Percentiles rank a stretch among this genome's conserved stretches.
Conservation (phyloP, 2,888 invertebrate species). For the Eilema depressum region DNA sequence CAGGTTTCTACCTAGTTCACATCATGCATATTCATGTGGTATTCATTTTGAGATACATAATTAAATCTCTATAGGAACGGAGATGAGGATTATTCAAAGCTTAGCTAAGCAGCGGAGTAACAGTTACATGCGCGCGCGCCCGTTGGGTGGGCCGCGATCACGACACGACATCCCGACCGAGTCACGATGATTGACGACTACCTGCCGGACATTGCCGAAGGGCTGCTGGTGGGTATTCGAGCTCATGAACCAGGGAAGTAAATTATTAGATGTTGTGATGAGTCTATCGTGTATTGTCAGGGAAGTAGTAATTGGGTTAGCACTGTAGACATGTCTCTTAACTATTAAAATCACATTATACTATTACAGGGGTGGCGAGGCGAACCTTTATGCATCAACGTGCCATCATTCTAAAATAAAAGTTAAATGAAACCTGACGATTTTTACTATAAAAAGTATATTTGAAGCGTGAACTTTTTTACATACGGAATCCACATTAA, state of each 20-base stretch:
- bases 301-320: conserved; percentile 35
- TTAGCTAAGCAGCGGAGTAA: conserved; percentile 48
- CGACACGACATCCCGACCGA: conserved; percentile 66
- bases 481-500: conserved; percentile 5
- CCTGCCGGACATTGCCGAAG: conserved; percentile 61
- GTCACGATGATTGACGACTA: conserved; percentile 76
- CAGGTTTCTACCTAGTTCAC: conserved; percentile 23
- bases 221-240: conserved; percentile 38
- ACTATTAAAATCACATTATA: neutral
- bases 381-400: too few species aligned
- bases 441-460: too few species aligned
- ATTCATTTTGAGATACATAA: conserved; percentile 38
- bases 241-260: conserved; percentile 41
- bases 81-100: conserved; percentile 43
- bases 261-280: conserved; percentile 44
- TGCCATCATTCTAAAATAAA: too few species aligned
- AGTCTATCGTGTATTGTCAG: conserved; percentile 37
- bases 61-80: conserved; percentile 41
- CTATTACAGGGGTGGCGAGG: too few species aligned
- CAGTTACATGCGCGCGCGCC: conserved; percentile 61
- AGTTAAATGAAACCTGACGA: too few species aligned
- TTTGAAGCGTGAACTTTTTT: conserved; percentile 11
- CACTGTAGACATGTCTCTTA: neutral
- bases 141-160: conserved; percentile 70
- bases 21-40: conserved; percentile 41